Conservation (phyloP, 2,797 vertebrate species). For the Gobio occitaniae region DNA sequence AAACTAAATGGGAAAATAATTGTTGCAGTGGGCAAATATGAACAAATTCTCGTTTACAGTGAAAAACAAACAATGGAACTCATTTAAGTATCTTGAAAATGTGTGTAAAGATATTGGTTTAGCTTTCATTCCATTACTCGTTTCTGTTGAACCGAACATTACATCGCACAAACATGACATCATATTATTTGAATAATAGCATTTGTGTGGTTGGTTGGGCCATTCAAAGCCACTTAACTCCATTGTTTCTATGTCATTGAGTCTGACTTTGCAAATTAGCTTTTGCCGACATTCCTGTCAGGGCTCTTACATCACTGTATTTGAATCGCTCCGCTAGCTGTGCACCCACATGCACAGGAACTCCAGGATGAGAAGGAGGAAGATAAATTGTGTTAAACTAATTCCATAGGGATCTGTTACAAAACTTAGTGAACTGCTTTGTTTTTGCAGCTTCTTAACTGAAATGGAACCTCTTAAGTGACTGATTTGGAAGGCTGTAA, state of each 20-base stretch:
- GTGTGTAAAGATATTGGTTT: background rate
- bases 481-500: background rate
- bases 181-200: constrained; percentile 13
- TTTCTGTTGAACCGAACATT: background rate
- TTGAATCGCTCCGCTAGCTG: constrained; percentile 15
- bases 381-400: background rate
- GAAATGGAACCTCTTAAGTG: background rate
- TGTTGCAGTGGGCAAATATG: background rate
- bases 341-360: background rate
- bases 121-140: background rate
- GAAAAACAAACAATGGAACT: background rate
- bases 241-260: constrained; percentile 59
- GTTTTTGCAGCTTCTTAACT: background rate
- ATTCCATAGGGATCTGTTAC: constrained; percentile 5
- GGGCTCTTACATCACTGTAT: constrained; percentile 53
- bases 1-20: background rate
- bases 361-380: constrained; percentile 12
- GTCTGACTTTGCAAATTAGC: constrained; percentile 58
- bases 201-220: constrained; percentile 30
- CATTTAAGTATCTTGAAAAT: background rate
- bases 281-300: constrained; percentile 56
- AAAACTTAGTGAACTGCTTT: background rate
- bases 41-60: background rate
- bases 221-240: constrained; percentile 55
- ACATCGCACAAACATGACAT: constrained; percentile 9